These are phyloP conservation scores for Phorcus lineatus DNA, from an alignment of 2,888 invertebrate genomes.

Conservation along the genomic window DNA sequence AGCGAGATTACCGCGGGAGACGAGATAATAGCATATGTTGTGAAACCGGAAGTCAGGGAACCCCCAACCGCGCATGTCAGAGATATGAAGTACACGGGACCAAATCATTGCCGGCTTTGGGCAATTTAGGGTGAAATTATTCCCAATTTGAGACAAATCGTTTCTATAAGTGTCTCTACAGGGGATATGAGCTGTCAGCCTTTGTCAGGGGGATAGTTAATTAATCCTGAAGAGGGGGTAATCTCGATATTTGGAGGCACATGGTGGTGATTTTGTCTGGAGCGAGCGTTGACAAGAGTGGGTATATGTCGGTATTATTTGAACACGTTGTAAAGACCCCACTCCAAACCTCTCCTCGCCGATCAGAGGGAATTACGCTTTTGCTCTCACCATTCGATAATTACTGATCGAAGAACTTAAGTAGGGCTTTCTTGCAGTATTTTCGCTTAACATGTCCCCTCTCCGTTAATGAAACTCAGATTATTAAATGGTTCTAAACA, in stretches of 20 bases:
- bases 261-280: neutral
- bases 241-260: neutral
- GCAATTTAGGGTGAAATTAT: slow-evolving; percentile 22
- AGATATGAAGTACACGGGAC: slow-evolving; percentile 17
- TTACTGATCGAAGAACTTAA: too few species aligned
- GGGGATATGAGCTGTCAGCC: slow-evolving; percentile 13
- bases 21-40: slow-evolving; percentile 16
- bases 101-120: slow-evolving; percentile 17
- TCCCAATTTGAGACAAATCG: slow-evolving; percentile 20
- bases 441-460: too few species aligned
- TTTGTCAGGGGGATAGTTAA: slow-evolving; percentile 9
- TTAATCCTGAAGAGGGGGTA: slow-evolving; percentile 7
- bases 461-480: too few species aligned
- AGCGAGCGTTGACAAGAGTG: neutral
- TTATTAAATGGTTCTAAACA: too few species aligned
- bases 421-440: too few species aligned
- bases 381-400: too few species aligned
- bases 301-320: slow-evolving; percentile 1
- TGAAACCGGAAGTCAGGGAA: slow-evolving; percentile 7
- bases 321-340: neutral
- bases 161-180: slow-evolving; percentile 4
- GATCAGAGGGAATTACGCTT: too few species aligned
- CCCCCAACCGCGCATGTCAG: slow-evolving; percentile 20
- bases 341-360: neutral
- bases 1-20: slow-evolving; percentile 1